Evolutionary conservation across 1,140 invertebrate species (phyloP).

Genomic region (Ptiloglossa arizonensis): DNA sequence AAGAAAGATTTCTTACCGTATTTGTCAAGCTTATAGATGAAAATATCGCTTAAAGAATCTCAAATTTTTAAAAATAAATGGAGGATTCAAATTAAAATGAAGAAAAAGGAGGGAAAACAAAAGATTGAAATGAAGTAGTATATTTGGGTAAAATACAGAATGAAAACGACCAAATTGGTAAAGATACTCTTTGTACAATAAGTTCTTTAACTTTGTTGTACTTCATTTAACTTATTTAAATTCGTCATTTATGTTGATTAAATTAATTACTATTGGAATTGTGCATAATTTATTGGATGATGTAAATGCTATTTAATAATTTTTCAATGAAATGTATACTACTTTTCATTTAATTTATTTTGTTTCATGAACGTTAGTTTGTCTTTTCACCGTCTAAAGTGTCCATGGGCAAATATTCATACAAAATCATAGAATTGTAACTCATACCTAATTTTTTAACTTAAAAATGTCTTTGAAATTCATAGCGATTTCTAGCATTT

Average conservation of each 20-base stretch:
- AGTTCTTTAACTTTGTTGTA: slow-evolving; percentile 15
- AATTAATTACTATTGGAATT: slow-evolving; percentile 42
- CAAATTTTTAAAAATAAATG: slow-evolving; percentile 40
- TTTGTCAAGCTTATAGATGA: slow-evolving; percentile 48
- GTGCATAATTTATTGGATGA: slow-evolving; percentile 47
- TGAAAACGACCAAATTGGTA: background rate
- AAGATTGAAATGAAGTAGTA: slow-evolving; percentile 4
- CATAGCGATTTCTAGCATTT: slow-evolving; percentile 22
- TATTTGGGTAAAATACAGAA: slow-evolving; percentile 6
- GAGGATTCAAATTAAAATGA: background rate
- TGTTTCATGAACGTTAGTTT: slow-evolving; percentile 1
- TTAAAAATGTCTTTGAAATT: background rate
- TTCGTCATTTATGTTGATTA: slow-evolving; percentile 32
- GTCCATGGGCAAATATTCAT: slow-evolving; percentile 6
- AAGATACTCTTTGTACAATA: slow-evolving; percentile 25
- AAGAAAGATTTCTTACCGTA: slow-evolving; percentile 45
- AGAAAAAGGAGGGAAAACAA: slow-evolving; percentile 16
- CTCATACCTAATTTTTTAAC: background rate
- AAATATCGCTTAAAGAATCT: slow-evolving; percentile 62
- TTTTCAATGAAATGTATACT: slow-evolving; percentile 11
- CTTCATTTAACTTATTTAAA: slow-evolving; percentile 28
- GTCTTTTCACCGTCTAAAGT: slow-evolving; percentile 3
- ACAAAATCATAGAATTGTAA: slow-evolving; percentile 2
- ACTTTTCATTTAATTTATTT: background rate
- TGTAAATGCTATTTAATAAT: slow-evolving; percentile 28